Evolutionary conservation across 2,113 vertebrate species (phyloP), one percentile per base, ranked within the genome.

Genomic region (Tringa solitaria): DNA sequence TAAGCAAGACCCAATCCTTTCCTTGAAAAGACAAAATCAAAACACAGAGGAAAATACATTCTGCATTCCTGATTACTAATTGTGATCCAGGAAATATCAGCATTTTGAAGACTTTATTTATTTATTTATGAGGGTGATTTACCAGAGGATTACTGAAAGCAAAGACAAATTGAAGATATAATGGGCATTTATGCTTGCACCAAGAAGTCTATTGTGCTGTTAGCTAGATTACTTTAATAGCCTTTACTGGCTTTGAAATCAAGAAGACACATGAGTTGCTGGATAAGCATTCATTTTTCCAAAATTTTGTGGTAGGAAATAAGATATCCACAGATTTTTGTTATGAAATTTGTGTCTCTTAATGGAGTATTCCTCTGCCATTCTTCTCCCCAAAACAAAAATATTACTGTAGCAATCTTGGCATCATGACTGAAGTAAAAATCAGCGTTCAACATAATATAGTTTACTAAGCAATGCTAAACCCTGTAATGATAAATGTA

Each of bases 141-240:
- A 68, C 75, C 33, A 79, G 64, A 90, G 94, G 67, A 88, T 87
- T 97, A 53, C 23, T 93, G 85, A 93, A 91, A 87, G 59, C 59
- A 95, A 78, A 75, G 85, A 88, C 3, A 50, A 90, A 93, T 87
- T 84, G 84, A 92, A 90, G 75, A 87, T 91, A 84, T 90, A 96
- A 92, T 87, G 48, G 84, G 43, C 54, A 76, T 94, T 95, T 96
- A 95, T 93, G 68, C 56, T 84, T 97, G 80, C 75, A 89, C 63
- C 74, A 91, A 90, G 82, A 93, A 95, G 81, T 88, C 53, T 87
- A 80, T 90, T 96, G 69, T 96, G 75, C 80, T 90, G 56, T 96
- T 95, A 95, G 64, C 61, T 95, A 95, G 87, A 82, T 98, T 95
- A 89, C 84, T 91, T 96, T 95, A 94, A 83, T 97, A 96, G 77